These are phyloP conservation scores for Acanthosepion esculentum DNA, from an alignment of 2,888 invertebrate genomes.

Conservation along the genomic window DNA sequence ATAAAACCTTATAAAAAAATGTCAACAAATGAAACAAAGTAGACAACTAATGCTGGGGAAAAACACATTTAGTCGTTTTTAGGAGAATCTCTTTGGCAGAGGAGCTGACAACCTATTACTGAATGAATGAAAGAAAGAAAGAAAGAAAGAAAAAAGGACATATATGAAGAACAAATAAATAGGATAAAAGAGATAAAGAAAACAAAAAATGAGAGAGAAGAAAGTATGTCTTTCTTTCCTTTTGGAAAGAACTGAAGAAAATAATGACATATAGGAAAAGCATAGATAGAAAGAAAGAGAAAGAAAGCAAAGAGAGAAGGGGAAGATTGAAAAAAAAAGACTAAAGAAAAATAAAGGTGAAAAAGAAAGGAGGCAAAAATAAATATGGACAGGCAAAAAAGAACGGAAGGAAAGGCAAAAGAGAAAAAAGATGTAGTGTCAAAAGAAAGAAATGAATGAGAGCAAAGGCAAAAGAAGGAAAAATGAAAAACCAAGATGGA, in stretches of 20 bases:
- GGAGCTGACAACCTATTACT: neutral
- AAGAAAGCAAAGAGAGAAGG: neutral
- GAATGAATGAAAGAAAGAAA: neutral
- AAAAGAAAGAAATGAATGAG: neutral
- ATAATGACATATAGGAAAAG: neutral
- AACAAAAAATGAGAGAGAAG: neutral
- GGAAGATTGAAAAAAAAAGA: neutral
- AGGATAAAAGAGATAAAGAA: neutral
- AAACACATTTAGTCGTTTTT: neutral
- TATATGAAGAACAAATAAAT: neutral
- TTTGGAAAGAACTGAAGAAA: neutral
- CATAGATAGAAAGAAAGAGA: neutral
- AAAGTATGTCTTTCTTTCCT: too few relatives aligned
- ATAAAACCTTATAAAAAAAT: neutral
- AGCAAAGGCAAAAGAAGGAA: neutral
- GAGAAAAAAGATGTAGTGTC: neutral
- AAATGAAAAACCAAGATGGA: neutral
- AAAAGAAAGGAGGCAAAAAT: neutral
- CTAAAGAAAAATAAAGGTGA: neutral
- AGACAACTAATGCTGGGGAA: neutral
- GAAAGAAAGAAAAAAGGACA: neutral
- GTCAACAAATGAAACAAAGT: neutral
- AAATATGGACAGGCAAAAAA: neutral
- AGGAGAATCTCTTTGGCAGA: neutral
- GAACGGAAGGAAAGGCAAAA: neutral